A percentile compares a stretch with the other conserved stretches of the same genome.
These are phyloP conservation scores for Copsychus sechellarum DNA, from an alignment of 2,113 vertebrate species.

Conservation along the genomic window DNA sequence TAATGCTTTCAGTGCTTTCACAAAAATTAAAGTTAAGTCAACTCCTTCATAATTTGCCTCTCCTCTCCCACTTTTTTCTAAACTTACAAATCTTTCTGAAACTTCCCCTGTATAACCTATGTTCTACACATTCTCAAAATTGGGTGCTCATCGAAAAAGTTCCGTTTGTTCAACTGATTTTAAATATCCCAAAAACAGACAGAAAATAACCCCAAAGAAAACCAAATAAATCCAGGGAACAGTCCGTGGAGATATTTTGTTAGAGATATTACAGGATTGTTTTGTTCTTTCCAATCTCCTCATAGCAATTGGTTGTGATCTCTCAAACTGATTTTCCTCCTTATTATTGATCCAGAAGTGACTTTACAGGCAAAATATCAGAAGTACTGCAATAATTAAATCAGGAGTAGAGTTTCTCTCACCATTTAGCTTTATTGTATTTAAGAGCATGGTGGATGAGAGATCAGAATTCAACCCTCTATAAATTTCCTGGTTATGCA, in stretches of 20 bases:
- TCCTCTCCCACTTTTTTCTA: no score
- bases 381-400: background rate
- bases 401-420: background rate
- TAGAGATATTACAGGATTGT: background rate
- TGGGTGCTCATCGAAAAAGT: background rate
- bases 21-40: rapidly evolving
- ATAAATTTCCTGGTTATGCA: background rate
- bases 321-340: background rate
- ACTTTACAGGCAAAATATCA: background rate
- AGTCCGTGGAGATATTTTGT: background rate
- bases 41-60: background rate
- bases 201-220: background rate
- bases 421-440: background rate
- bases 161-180: background rate
- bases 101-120: background rate
- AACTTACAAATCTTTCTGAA: background rate
- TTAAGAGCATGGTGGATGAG: background rate
- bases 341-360: background rate
- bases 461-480: background rate
- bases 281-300: background rate
- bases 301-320: background rate
- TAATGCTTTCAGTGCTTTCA: background rate
- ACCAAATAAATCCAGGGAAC: background rate
- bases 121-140: background rate
- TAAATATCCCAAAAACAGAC: background rate